Evolutionary conservation across 1,140 invertebrate genomes (phyloP), one percentile per base, ranked within the genome.

Genomic region (Bombus picipes): DNA sequence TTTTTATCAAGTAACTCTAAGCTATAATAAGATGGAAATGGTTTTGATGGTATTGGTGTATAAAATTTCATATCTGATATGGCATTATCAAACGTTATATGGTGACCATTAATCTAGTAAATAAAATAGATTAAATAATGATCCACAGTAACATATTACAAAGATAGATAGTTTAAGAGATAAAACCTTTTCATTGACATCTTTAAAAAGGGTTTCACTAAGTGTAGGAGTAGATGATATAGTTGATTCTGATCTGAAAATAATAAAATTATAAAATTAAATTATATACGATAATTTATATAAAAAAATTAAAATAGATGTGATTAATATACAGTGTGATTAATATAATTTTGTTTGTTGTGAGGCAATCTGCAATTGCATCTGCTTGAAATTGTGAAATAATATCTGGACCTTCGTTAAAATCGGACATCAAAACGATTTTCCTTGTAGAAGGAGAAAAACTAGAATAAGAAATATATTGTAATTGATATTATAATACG

Each of bases 261-360:
- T 12, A 77, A 85, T 62, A 77, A 43, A 57, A 62, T 82, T 62
- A 75, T 72, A 25, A 39, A 39, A 66, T 74, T 32, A 66, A 47
- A 25, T 43, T 66, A 47, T 53, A 8, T 53, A 10, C 8, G 53
- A 80, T 28, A 37, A 43, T 25, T 82, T 25, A 25, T 28, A 72
- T 32, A 10, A 80, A 28, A 13, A 59, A 57, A 12, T 79, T 28
- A 81, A 78, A 3, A 34, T 18, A 66, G 13, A n/a, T 22, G 18
- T 22, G n/a, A n/a, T n/a, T n/a, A n/a, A n/a, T n/a, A 32, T 90
- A 91, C 91, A 92, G 83, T 83, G 91, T 57, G 47, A 91, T 39
- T 22, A 90, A 70, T 28, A 85, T 15, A 77, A 88, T 85, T 12
- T 68, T 5, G n/a, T 68, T 39, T 32, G 10, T 37, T 37, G 25